A percentile compares a stretch with the other conserved stretches of the same genome.
Conservation (phyloP, 2,888 invertebrate genomes). For the Galeruca laticollis region DNA sequence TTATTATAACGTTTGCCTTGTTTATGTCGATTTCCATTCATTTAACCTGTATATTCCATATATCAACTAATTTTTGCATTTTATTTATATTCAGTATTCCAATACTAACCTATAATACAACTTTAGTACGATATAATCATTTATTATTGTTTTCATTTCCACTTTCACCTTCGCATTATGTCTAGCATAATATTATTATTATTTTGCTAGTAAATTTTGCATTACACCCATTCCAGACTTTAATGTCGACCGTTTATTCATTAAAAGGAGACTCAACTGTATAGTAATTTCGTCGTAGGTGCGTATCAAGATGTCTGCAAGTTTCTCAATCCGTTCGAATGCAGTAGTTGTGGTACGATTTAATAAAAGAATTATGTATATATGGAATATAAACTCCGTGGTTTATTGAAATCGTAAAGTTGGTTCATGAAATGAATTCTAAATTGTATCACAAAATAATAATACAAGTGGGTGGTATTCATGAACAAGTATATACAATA, state of each 20-base stretch:
- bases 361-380: conserved; percentile 1
- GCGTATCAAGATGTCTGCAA: conserved; percentile 11
- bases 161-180: too few relatives aligned
- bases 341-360: not conserved
- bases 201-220: not conserved
- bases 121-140: too few relatives aligned
- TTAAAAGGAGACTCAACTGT: not conserved
- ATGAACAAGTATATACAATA: not conserved
- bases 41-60: too few relatives aligned
- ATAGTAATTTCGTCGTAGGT: conserved; percentile 13
- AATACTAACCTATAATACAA: too few relatives aligned
- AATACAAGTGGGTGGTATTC: not conserved
- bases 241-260: not conserved
- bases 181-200: too few relatives aligned
- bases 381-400: not conserved
- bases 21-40: too few relatives aligned
- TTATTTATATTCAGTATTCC: too few relatives aligned
- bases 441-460: not conserved
- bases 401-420: conserved; percentile 19
- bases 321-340: not conserved
- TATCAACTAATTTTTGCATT: too few relatives aligned
- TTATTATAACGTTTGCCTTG: too few relatives aligned
- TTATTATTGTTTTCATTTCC: too few relatives aligned
- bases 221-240: not conserved
- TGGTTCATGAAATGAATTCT: conserved; percentile 2